Percentiles rank a stretch among this genome's conserved stretches.
Conservation (phyloP, 2,888 invertebrate species). For the Lochmaea capreae region DNA sequence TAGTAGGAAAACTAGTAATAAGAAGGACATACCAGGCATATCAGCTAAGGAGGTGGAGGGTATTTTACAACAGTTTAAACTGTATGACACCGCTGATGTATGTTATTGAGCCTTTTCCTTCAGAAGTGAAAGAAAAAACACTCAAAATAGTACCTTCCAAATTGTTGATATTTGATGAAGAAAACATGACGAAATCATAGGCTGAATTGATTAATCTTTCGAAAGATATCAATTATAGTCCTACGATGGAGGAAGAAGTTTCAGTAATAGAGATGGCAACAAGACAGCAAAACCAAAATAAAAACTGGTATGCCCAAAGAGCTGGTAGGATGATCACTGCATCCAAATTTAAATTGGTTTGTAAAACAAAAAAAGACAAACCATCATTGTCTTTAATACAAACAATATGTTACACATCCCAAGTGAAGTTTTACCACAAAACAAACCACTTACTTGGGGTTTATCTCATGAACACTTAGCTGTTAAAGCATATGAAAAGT, state of each 20-base stretch:
- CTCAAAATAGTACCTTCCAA: not conserved
- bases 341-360: constrained; percentile 29
- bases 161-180: not conserved
- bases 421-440: constrained; percentile 20
- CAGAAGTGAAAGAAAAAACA: constrained; percentile 1
- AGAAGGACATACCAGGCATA: too few species aligned
- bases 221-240: constrained; percentile 5
- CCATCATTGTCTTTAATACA: too few species aligned
- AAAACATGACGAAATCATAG: constrained; percentile 4
- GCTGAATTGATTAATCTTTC: not conserved
- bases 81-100: too few species aligned
- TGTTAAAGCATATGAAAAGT: not conserved
- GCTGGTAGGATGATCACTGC: constrained; percentile 32
- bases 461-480: constrained; percentile 4
- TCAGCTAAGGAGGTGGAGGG: too few species aligned
- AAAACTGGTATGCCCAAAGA: constrained; percentile 31
- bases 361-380: too few species aligned
- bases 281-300: constrained; percentile 27
- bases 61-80: too few species aligned
- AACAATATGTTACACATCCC: constrained; percentile 31
- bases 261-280: constrained; percentile 21
- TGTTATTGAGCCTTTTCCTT: constrained; percentile 11
- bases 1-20: not conserved
- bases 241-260: constrained; percentile 23
- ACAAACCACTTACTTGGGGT: constrained; percentile 8